These are phyloP conservation scores for Muscicapa striata DNA, from an alignment of 2,797 vertebrate genomes.

Conservation along the genomic window DNA sequence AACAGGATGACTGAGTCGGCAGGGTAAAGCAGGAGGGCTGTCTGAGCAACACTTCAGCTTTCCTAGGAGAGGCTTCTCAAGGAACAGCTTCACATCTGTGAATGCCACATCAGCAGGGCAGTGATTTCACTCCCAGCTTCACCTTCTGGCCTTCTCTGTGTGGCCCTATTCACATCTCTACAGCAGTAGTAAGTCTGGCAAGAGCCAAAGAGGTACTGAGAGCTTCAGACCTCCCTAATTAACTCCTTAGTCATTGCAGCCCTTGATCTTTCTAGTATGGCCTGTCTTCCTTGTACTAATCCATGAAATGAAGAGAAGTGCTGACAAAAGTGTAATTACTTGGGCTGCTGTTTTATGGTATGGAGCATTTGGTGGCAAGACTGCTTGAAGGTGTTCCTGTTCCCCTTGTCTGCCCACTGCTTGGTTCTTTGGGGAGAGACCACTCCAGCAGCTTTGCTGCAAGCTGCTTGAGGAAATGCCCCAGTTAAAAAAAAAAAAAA, in stretches of 20 bases:
- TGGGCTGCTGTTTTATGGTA: not conserved
- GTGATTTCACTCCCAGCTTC: not conserved
- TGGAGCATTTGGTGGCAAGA: not conserved
- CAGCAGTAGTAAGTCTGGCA: not conserved
- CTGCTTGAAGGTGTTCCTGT: not conserved
- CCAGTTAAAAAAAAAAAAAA: not conserved
- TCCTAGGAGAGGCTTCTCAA: not conserved
- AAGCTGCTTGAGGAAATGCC: not conserved
- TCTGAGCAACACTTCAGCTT: not conserved
- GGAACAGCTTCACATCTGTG: not conserved
- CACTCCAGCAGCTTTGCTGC: not conserved
- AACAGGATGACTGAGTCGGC: not conserved
- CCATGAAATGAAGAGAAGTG: slow-evolving; percentile 32
- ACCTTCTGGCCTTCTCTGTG: not conserved
- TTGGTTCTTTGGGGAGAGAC: not conserved
- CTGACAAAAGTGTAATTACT: slow-evolving; percentile 22
- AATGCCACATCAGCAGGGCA: not conserved
- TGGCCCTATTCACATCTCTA: not conserved
- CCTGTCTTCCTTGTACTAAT: slow-evolving; percentile 31
- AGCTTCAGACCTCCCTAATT: slow-evolving; percentile 14
- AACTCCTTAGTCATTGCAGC: slow-evolving; percentile 22
- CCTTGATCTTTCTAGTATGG: slow-evolving; percentile 42
- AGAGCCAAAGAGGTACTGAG: not conserved
- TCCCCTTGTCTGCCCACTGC: not conserved
- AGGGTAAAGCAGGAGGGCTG: not conserved